Percentiles rank a stretch among this genome's conserved stretches.
phyloP scores from a whole-genome alignment of 2,113 vertebrate species.

The Pithys albifrons region DNA sequence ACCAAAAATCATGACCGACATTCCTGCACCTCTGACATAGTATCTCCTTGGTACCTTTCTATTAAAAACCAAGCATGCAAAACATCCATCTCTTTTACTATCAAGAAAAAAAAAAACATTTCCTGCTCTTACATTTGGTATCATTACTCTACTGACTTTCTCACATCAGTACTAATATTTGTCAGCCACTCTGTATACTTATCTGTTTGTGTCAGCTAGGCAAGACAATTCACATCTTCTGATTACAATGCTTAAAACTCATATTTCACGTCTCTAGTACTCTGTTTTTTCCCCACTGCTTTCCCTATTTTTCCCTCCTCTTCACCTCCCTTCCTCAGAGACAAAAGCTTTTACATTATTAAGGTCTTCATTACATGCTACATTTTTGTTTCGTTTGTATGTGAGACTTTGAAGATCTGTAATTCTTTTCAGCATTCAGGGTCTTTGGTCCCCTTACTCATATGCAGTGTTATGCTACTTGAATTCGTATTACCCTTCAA shows the following conservation, averaged over 20 bases:
- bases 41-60: not conserved
- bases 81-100: not conserved
- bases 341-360: slow-evolving; percentile 50
- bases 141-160: not conserved
- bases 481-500: slow-evolving; percentile 66
- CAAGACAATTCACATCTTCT: not conserved
- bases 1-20: not conserved
- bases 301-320: not conserved
- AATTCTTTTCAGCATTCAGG: slow-evolving; percentile 59
- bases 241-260: not conserved
- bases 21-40: not conserved
- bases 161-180: not conserved
- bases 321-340: not conserved
- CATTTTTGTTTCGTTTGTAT: not conserved
- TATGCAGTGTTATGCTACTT: not conserved
- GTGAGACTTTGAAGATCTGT: slow-evolving; percentile 60
- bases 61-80: not conserved
- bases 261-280: not conserved
- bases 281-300: not conserved
- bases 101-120: not conserved
- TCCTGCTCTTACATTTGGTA: not conserved
- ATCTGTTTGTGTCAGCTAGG: not conserved
- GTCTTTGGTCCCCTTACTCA: slow-evolving; percentile 27
- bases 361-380: not conserved
- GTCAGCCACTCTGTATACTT: not conserved